These are phyloP conservation scores for Vanessa cardui DNA, from an alignment of 2,888 invertebrate genomes.

Conservation along the genomic window DNA sequence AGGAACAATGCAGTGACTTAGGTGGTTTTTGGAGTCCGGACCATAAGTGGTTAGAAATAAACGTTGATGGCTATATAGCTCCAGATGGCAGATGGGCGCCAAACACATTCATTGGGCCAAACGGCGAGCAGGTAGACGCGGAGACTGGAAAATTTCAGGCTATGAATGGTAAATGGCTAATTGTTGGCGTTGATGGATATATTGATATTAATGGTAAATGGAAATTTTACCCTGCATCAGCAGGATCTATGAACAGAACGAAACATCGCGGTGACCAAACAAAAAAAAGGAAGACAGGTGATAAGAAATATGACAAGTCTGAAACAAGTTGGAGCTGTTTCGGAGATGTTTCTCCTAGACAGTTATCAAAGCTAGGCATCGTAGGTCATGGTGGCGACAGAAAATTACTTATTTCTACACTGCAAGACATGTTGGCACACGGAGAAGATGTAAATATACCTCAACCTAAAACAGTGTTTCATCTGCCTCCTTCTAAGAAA, in stretches of 20 bases:
- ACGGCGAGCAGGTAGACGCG: constrained; percentile 63
- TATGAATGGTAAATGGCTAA: constrained; percentile 58
- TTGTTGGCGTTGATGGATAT: constrained; percentile 71
- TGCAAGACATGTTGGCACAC: constrained; percentile 57
- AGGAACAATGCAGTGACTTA: constrained; percentile 71
- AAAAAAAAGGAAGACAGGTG: constrained; percentile 38
- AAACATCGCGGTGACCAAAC: constrained; percentile 27
- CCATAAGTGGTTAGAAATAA: constrained; percentile 71
- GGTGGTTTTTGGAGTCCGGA: constrained; percentile 74
- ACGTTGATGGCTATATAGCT: constrained; percentile 67
- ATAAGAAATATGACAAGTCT: constrained; percentile 50
- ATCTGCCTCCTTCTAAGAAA: constrained; percentile 44
- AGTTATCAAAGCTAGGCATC: constrained; percentile 69
- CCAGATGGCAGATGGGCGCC: constrained; percentile 74
- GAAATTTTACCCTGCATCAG: constrained; percentile 56
- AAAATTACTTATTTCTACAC: constrained; percentile 56
- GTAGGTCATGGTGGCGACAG: constrained; percentile 71
- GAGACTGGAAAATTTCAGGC: constrained; percentile 68
- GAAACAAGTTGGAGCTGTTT: constrained; percentile 71
- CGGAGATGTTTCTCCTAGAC: constrained; percentile 60
- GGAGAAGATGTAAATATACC: constrained; percentile 65
- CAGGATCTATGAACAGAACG: constrained; percentile 16
- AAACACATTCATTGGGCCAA: constrained; percentile 62
- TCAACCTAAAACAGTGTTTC: constrained; percentile 51
- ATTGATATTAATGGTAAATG: constrained; percentile 63